Evolutionary conservation across 1,140 invertebrate genomes (phyloP), one percentile per base, ranked within the genome.

Genomic region (Wiebesia pumilae): DNA sequence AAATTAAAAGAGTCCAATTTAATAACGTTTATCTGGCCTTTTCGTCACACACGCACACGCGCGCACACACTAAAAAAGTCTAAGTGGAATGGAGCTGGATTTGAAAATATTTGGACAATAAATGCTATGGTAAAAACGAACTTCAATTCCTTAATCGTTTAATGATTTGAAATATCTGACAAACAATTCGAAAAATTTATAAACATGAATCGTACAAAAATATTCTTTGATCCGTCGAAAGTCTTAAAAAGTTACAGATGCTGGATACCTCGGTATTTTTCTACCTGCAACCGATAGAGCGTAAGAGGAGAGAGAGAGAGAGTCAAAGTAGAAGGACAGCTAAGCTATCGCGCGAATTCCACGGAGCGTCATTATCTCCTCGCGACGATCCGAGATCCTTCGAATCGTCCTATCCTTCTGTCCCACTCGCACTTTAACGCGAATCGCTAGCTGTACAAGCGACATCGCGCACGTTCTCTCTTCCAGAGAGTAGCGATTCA

Each of bases 311-410:
- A 65, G 79, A 54, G 54, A 24, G 78, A 38, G 80, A 69, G 62
- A 69, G 35, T 69, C 43, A 47, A n/a, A 21, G 38, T 19, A 40
- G n/a, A 71, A 24, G 40, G 35, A 43, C 38, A n/a, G 24, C 71
- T 75, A 43, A 75, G 38, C 58, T 84, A 78, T 79, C 84, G 40
- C 77, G 75, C 77, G 51, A 75, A 85, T 85, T 85, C 84, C 84
- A 73, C 33, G 47, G 35, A 62, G 78, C 84, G 84, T 81, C 67
- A 81, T 85, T 85, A 85, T 85, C 84, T 85, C 79, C 67, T 43
- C 35, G 65, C 84, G 67, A 80, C 84, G 62, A 80, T 79, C 77
- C 84, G 30, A 83, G 47, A 75, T 51, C n/a, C 62, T n/a, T 33
- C 43, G 3, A n/a, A 16, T 38, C 77, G 77, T 21, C 67, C 30